Percentiles rank a stretch among this genome's conserved stretches.
Conservation (phyloP, 2,888 invertebrate genomes). For the Cerastis rubricosa region DNA sequence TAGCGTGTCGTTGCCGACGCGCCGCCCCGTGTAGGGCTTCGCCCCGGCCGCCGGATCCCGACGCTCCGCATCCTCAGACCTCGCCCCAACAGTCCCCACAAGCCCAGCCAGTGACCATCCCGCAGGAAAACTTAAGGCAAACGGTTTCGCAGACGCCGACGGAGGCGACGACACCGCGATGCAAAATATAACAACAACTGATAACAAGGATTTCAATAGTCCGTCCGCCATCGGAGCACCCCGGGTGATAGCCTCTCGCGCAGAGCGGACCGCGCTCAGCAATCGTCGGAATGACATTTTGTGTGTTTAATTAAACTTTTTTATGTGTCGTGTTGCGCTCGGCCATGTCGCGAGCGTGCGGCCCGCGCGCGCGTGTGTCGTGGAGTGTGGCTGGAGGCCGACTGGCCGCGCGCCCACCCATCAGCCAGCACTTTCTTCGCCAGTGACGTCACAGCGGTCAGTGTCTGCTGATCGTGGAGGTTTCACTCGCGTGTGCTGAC, state of each 20-base stretch:
- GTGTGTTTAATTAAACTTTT: conserved; percentile 60
- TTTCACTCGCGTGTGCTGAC: conserved; percentile 69
- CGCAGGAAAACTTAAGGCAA: conserved; percentile 86
- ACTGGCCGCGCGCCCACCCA: conserved; percentile 33
- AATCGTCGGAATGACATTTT: conserved; percentile 85
- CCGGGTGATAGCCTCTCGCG: conserved; percentile 82
- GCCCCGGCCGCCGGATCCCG: conserved; percentile 84
- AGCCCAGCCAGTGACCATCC: conserved; percentile 88
- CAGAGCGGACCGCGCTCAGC: conserved; percentile 84
- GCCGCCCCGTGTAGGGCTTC: conserved; percentile 92
- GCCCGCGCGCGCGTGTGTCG: conserved; percentile 75
- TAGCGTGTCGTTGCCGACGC: conserved; percentile 92
- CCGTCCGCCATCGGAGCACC: conserved; percentile 85
- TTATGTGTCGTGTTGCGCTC: conserved; percentile 62
- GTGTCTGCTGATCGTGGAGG: conserved; percentile 66
- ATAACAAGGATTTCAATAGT: conserved; percentile 84
- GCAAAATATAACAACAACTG: conserved; percentile 84
- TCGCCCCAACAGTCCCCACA: conserved; percentile 83
- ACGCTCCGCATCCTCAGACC: conserved; percentile 79
- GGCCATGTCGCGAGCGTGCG: conserved; percentile 73
- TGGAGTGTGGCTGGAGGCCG: conserved; percentile 72
- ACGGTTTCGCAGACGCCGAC: conserved; percentile 87
- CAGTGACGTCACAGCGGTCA: conserved; percentile 77
- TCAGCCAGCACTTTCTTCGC: conserved; percentile 69
- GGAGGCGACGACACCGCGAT: conserved; percentile 87